Conservation (phyloP, 2,113 vertebrate genomes). For the Mus spicilegus region DNA sequence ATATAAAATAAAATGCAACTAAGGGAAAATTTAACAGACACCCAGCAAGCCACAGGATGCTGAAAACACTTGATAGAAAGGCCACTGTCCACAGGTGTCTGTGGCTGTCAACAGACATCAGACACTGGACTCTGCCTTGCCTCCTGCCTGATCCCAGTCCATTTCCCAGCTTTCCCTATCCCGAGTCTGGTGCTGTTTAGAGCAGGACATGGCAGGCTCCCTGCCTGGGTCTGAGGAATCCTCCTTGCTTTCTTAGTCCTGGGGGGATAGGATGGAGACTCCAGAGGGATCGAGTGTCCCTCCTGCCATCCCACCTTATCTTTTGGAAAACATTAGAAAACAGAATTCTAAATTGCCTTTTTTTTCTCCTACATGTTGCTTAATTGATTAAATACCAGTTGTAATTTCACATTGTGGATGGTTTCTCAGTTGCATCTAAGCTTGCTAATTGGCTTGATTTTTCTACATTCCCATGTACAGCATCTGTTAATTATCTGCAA, state of each 20-base stretch:
- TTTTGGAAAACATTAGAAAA: constrained; percentile 31
- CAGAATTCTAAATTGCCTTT: constrained; percentile 76
- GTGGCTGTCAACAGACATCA: neutral
- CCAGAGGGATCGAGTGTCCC: neutral
- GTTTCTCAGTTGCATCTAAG: constrained; percentile 77
- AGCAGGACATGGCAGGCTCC: neutral
- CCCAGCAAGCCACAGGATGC: neutral
- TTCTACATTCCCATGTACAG: constrained; percentile 70
- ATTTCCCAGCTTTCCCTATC: neutral
- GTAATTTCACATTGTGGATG: constrained; percentile 78
- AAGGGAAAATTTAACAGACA: constrained; percentile 17
- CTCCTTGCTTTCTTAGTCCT: neutral
- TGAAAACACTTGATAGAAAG: neutral
- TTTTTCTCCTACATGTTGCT: constrained; percentile 69
- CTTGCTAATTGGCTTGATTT: constrained; percentile 82
- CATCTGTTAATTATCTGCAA: constrained; percentile 81
- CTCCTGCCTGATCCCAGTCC: neutral
- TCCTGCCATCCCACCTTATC: constrained; percentile 15
- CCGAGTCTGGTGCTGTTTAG: neutral
- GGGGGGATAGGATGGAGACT: neutral
- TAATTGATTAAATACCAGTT: constrained; percentile 74
- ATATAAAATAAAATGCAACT: neutral
- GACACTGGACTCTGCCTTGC: neutral
- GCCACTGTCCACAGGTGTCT: neutral
- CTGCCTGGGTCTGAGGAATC: neutral